phyloP scores from a whole-genome alignment of 2,797 vertebrate species.

The Zenarchopterus dispar region DNA sequence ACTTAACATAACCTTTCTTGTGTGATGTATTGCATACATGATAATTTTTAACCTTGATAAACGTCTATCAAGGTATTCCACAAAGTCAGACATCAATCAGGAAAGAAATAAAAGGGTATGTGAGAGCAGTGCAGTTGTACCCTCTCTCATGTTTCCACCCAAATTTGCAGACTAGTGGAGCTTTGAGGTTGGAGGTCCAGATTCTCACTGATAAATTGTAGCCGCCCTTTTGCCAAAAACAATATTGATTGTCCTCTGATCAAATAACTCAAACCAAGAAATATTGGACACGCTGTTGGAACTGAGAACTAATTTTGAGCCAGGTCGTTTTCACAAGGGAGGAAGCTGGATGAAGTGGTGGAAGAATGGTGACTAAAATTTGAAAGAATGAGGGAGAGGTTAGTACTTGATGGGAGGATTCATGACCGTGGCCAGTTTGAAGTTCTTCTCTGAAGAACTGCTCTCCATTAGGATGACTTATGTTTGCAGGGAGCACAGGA shows the following conservation, averaged over 20 bases:
- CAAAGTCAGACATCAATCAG: constrained; percentile 15
- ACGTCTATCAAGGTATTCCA: constrained; percentile 4
- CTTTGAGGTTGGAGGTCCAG: constrained; percentile 59
- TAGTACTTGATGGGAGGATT: constrained; percentile 67
- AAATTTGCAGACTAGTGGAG: constrained; percentile 20
- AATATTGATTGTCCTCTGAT: constrained; percentile 76
- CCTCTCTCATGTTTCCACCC: constrained; percentile 60
- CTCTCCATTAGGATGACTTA: constrained; percentile 77
- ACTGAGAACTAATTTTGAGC: constrained; percentile 49
- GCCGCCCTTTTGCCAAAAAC: constrained; percentile 71
- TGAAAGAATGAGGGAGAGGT: constrained; percentile 66
- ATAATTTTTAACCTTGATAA: constrained; percentile 18
- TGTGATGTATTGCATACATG: neutral
- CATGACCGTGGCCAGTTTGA: constrained; percentile 67
- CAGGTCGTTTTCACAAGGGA: constrained; percentile 65
- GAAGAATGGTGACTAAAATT: constrained; percentile 56
- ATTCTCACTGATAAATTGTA: constrained; percentile 71
- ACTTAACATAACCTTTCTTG: constrained; percentile 10
- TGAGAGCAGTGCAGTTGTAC: constrained; percentile 32
- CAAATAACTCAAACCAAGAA: constrained; percentile 75
- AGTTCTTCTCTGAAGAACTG: constrained; percentile 72
- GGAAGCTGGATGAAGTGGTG: constrained; percentile 67
- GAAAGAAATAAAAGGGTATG: constrained; percentile 23
- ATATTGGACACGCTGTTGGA: constrained; percentile 72
- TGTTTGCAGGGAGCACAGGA: constrained; percentile 64